Evolutionary conservation across 2,888 invertebrate genomes (phyloP).

Genomic region (Apomyelois bistriatella): DNA sequence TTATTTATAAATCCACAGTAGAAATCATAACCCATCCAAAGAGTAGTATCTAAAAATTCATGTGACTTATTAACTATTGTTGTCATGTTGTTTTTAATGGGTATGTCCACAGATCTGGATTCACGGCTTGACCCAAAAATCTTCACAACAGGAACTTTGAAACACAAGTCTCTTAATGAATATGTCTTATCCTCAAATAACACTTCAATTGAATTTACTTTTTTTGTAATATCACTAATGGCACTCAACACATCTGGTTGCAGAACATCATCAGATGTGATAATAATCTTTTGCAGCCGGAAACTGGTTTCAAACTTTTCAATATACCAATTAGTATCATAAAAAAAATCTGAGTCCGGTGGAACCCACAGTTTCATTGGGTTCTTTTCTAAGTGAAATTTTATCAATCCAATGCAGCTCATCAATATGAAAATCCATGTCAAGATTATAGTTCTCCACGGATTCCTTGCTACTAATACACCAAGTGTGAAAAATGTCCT

Average conservation of each 20-base stretch:
- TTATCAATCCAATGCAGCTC: slow-evolving; percentile 81
- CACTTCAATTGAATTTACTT: slow-evolving; percentile 61
- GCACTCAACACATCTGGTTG: slow-evolving; percentile 78
- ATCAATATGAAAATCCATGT: slow-evolving; percentile 78
- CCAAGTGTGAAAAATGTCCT: slow-evolving; percentile 80
- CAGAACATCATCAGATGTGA: slow-evolving; percentile 84
- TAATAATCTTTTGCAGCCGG: slow-evolving; percentile 81
- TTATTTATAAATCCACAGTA: slow-evolving; percentile 83
- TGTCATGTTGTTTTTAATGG: slow-evolving; percentile 25
- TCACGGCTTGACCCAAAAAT: slow-evolving; percentile 44
- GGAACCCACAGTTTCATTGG: slow-evolving; percentile 89
- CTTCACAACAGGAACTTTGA: slow-evolving; percentile 67
- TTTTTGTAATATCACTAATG: slow-evolving; percentile 73
- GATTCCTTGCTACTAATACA: slow-evolving; percentile 78
- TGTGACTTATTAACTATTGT: slow-evolving; percentile 32
- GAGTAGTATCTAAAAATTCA: slow-evolving; percentile 77
- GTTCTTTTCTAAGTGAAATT: slow-evolving; percentile 86
- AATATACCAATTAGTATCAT: slow-evolving; percentile 86
- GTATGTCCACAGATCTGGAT: slow-evolving; percentile 39
- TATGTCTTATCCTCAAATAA: slow-evolving; percentile 41
- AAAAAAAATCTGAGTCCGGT: slow-evolving; percentile 83
- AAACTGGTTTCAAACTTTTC: slow-evolving; percentile 82
- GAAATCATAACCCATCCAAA: slow-evolving; percentile 75
- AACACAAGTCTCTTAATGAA: slow-evolving; percentile 59
- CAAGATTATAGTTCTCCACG: slow-evolving; percentile 80